Percentiles rank a stretch among this genome's conserved stretches.
Conservation (phyloP, 2,888 invertebrate species). For the Daptonema setosum region DNA sequence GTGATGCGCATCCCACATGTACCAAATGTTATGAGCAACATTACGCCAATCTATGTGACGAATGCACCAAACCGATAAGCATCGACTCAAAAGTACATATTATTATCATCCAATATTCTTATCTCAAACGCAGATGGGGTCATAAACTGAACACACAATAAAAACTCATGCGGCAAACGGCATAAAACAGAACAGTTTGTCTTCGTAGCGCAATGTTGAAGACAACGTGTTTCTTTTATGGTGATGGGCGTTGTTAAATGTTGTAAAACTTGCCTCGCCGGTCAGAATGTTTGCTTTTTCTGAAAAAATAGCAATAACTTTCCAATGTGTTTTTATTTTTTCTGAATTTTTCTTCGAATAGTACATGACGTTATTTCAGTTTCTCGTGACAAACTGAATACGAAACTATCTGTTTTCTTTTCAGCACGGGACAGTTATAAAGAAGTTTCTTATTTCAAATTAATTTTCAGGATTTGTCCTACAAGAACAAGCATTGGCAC, state of each 20-base stretch:
- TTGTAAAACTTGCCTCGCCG: not conserved
- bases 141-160: too few relatives aligned
- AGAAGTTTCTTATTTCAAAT: not conserved
- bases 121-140: not conserved
- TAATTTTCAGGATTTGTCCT: slow-evolving; percentile 98
- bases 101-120: not conserved
- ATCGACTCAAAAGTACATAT: slow-evolving; percentile 75
- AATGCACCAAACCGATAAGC: slow-evolving; percentile 84
- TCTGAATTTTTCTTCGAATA: too few relatives aligned
- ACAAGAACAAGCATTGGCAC: slow-evolving; percentile 99
- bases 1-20: slow-evolving; percentile 98
- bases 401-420: too few relatives aligned
- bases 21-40: slow-evolving; percentile 98
- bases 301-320: too few relatives aligned
- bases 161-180: too few relatives aligned
- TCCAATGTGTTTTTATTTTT: too few relatives aligned
- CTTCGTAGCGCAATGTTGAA: too few relatives aligned
- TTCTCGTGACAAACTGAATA: too few relatives aligned
- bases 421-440: not conserved
- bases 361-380: too few relatives aligned
- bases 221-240: too few relatives aligned
- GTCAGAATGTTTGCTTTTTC: too few relatives aligned
- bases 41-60: slow-evolving; percentile 92
- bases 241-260: not conserved
- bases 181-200: too few relatives aligned